A percentile compares a stretch with the other conserved stretches of the same genome.
Evolutionary conservation across 2,113 vertebrate species (phyloP).

Genomic region (Oxygymnocypris stewartii): DNA sequence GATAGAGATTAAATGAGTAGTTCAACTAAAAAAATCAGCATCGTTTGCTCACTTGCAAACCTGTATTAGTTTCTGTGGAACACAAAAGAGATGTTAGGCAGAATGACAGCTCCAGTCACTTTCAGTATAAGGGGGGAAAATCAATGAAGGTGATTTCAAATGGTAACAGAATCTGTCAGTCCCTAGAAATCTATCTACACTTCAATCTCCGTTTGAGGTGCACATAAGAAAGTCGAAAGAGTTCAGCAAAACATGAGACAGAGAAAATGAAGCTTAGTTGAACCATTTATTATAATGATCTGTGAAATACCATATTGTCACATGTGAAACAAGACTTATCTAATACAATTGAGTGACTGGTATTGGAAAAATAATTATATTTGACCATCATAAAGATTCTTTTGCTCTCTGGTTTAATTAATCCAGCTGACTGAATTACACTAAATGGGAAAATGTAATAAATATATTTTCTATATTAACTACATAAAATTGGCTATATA

Average conservation of each 20-base stretch:
- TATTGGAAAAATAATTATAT: neutral
- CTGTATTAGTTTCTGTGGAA: neutral
- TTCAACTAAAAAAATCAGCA: neutral
- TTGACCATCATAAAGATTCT: neutral
- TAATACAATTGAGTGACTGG: neutral
- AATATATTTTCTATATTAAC: neutral
- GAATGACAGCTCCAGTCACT: neutral
- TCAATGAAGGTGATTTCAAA: neutral
- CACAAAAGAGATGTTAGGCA: neutral
- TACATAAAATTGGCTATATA: neutral
- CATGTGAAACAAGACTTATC: neutral
- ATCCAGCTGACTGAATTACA: neutral
- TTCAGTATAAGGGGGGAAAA: neutral
- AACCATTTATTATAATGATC: neutral
- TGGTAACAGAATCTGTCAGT: neutral
- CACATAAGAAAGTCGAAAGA: neutral
- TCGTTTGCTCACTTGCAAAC: neutral
- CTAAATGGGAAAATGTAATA: neutral
- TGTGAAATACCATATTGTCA: neutral
- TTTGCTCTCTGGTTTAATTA: neutral
- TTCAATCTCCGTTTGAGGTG: neutral
- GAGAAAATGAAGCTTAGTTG: neutral
- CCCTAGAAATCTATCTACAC: neutral
- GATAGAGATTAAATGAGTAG: neutral
- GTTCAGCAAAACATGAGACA: neutral